Base-by-base conservation (phyloP, 2,113 vertebrate species). In the Alectura lathami region DNA sequence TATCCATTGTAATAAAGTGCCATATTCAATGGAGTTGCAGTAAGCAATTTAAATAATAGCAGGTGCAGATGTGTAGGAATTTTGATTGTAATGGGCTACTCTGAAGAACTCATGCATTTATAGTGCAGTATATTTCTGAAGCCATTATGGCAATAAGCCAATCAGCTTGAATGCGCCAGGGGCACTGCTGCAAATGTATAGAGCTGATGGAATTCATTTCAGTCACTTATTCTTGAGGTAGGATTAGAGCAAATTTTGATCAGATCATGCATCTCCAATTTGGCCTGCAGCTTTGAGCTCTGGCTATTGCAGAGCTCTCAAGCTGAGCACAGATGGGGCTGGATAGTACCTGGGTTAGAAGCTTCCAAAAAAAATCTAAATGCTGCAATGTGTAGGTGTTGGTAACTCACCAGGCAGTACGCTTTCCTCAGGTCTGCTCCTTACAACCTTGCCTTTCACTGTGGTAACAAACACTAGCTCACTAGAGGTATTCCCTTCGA, bases 121-220 rank as follows among this genome's bases (percentile, higher is more conserved):
- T 91, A 93, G 94, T 30, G 66, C 92, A 66, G 45, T 57, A 20
- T 80, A 91, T 95, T 96, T 92, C 91, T 59, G 84, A 95, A 96
- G 72, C 80, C 86, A 95, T 90, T 95, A 91, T 73, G 73, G 83
- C 78, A 95, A 92, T 88, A 81, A 97, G 92, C 86, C 90, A 93
- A 95, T 95, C 88, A 94, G 66, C 29, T 86, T 76, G 7, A 89
- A 72, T 83, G 83, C 2, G 4, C 89, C 77, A 93, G 74, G 66
- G 84, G 50, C 74, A 90, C 22, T 69, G 62, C 67, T 86, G 73
- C 74, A 96, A 73, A 91, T 81, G 72, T 75, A 89, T 60, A 60
- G 84, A 88, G 70, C 6, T 96, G 86, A 95, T 93, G 72, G 67
- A 95, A 96, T 96, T 94, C 63, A 94, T 92, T 96, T 95, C 93